Base-by-base conservation (phyloP, 2,888 invertebrate species). In the Heliconius cydno region DNA sequence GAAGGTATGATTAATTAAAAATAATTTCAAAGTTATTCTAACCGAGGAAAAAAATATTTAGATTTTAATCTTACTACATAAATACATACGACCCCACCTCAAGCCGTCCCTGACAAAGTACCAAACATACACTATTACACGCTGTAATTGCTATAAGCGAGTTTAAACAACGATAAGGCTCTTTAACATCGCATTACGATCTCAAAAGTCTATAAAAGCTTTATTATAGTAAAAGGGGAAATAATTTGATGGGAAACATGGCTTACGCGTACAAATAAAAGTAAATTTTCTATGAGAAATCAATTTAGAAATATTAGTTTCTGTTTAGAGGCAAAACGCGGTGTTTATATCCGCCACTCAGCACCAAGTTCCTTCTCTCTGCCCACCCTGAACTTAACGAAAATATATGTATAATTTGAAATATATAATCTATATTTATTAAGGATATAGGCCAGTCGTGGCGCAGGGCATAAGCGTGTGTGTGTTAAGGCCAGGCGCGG, bases 41-140 rank as follows among this genome's bases (percentile, higher is more conserved):
- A 38, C 9, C 2, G 38, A 38, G 38, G 38, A 10, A 38, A 38
- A 38, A 38, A 38, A 12, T 41, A 41, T 41, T 41, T 2, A 41
- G 0, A 41, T 41, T 9, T 60, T n/a, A n/a, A 60, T 60, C 12
- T n/a, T 60, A 10, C 7, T 19, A 15, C 28, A 65, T 28, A 30
- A 28, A 65, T 41, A 38, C 38, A 30, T 41, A 12, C 63, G 63
- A 65, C 38, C 22, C 65, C 7, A 25, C 15, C 3, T 66, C 65
- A 19, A 28, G 1, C 9, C 28, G 19, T 7, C 65, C 65, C 65
- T 75, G 63, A 30, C 19, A 73, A 81, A 81, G 80, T 79, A 78
- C 76, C 77, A 77, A 79, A 79, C 75, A 75, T 75, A 77, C 76
- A 67, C 72, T 76, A 78, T 81, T 78, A 79, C 76, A 60, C 67